These are phyloP conservation scores for Parelbella ahira DNA, from an alignment of 2,888 invertebrate genomes.

Conservation along the genomic window DNA sequence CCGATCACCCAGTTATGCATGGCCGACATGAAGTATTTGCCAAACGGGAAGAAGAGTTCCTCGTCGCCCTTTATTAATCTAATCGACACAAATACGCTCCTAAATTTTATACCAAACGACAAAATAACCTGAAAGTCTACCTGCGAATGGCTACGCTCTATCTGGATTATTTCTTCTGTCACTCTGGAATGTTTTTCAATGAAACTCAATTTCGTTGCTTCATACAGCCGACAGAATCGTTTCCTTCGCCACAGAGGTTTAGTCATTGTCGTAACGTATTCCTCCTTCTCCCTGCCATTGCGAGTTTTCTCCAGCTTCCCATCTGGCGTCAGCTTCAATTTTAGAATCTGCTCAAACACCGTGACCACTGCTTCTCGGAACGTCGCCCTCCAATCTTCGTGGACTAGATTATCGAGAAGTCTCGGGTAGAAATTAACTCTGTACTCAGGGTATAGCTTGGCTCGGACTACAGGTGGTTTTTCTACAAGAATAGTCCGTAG, in stretches of 20 bases:
- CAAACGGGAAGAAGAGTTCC: constrained; percentile 45
- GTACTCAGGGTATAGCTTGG: constrained; percentile 40
- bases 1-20: constrained; percentile 45
- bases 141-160: constrained; percentile 33
- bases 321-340: constrained; percentile 39
- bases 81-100: constrained; percentile 35
- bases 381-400: constrained; percentile 48
- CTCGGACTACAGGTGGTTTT: constrained; percentile 41
- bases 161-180: constrained; percentile 45
- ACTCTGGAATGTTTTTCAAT: constrained; percentile 44
- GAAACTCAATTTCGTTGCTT: constrained; percentile 32
- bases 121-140: constrained; percentile 45
- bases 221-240: constrained; percentile 36
- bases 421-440: constrained; percentile 42
- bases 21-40: constrained; percentile 44
- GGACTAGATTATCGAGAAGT: constrained; percentile 36
- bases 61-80: constrained; percentile 40
- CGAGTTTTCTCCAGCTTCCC: constrained; percentile 40
- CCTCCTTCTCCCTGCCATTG: constrained; percentile 42
- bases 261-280: constrained; percentile 38
- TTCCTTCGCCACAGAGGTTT: constrained; percentile 55
- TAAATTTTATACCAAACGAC: constrained; percentile 36
- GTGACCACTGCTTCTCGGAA: constrained; percentile 38
- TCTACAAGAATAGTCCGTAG: constrained; percentile 45
- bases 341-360: constrained; percentile 50